Percentiles rank a stretch among this genome's conserved stretches.
phyloP scores from a whole-genome alignment of 35 echinoderm and acorn worm genomes.

The Lytechinus pictus region DNA sequence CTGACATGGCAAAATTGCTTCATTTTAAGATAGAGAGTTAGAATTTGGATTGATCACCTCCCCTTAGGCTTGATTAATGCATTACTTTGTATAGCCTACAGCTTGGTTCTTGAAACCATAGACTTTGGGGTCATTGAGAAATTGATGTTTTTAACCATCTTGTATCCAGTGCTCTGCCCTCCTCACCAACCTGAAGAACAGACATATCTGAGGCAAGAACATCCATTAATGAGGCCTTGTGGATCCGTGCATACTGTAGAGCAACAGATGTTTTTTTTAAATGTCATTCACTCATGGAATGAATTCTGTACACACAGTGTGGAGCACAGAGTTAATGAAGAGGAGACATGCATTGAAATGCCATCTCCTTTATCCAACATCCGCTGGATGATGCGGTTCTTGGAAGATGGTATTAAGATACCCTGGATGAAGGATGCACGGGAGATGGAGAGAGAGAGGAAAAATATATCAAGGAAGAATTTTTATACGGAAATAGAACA shows the following conservation, averaged over 20 bases:
- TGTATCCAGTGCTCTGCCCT: background rate
- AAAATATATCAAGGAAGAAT: too few species aligned
- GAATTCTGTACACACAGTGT: background rate
- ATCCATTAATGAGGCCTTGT: background rate
- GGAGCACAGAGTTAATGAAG: background rate
- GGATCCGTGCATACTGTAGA: background rate
- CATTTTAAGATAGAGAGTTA: too few species aligned
- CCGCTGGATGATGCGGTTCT: background rate
- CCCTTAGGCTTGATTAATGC: too few species aligned
- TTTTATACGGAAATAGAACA: background rate
- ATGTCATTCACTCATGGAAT: background rate
- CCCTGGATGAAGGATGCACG: background rate
- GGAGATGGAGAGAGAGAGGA: background rate
- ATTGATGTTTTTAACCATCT: background rate
- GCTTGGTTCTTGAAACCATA: too few species aligned
- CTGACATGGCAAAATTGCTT: too few species aligned
- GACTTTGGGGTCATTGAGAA: too few species aligned
- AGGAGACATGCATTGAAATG: slow-evolving; percentile 11
- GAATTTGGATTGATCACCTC: too few species aligned
- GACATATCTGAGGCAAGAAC: background rate
- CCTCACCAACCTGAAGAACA: background rate
- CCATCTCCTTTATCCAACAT: background rate
- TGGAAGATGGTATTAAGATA: background rate
- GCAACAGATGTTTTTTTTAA: slow-evolving; percentile 19
- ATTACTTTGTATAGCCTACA: too few species aligned